Evolutionary conservation across 2,888 invertebrate genomes (phyloP).

Genomic region (Dynastes grantii): DNA sequence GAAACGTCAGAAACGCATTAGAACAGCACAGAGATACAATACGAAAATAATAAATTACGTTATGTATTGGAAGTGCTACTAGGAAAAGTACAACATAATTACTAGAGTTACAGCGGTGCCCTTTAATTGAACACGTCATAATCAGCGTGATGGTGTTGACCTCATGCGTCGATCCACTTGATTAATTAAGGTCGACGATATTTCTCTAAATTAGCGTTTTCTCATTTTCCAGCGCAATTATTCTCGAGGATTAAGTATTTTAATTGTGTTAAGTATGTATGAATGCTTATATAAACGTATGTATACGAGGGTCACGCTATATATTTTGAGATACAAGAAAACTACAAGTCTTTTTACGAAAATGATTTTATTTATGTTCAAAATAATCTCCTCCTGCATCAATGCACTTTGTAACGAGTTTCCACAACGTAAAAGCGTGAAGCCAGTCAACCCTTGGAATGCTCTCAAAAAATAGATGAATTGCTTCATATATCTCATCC

Average conservation of each 20-base stretch:
- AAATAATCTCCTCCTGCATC: too few relatives aligned
- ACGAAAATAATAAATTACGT: conserved; percentile 35
- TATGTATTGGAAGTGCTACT: conserved; percentile 37
- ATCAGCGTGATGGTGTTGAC: conserved; percentile 29
- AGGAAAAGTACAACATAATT: conserved; percentile 29
- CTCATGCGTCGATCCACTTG: conserved; percentile 26
- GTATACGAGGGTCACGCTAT: too few relatives aligned
- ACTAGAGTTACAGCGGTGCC: conserved; percentile 24
- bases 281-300: neutral
- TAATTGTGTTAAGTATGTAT: neutral
- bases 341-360: too few relatives aligned
- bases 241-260: conserved; percentile 3
- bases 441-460: too few relatives aligned
- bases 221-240: conserved; percentile 3
- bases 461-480: too few relatives aligned
- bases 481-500: too few relatives aligned
- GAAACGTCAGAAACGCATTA: conserved; percentile 58
- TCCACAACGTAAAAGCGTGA: too few relatives aligned
- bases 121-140: conserved; percentile 48
- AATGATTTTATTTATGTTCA: too few relatives aligned
- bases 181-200: conserved; percentile 42
- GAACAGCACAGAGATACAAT: conserved; percentile 29
- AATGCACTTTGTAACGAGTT: too few relatives aligned
- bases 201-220: conserved; percentile 38
- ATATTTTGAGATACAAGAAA: too few relatives aligned